Evolutionary conservation across 2,797 vertebrate genomes (phyloP).

Genomic region (Sebastes vulpes): DNA sequence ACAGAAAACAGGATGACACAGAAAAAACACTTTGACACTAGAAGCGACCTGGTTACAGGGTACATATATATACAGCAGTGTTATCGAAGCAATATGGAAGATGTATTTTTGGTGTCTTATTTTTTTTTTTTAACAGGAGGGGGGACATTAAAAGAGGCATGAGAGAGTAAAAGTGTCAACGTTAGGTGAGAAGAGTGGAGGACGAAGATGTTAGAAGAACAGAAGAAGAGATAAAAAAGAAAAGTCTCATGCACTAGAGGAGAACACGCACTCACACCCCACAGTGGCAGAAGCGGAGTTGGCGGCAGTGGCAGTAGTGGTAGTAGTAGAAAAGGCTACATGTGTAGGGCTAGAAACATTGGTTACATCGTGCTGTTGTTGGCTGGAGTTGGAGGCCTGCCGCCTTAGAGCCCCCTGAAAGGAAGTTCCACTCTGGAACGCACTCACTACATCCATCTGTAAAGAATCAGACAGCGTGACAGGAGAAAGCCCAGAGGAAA

Average conservation of each 20-base stretch:
- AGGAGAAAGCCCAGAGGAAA: slow-evolving; percentile 79
- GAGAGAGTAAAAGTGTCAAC: slow-evolving; percentile 89
- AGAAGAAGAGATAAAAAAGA: slow-evolving; percentile 61
- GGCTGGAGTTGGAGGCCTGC: slow-evolving; percentile 99
- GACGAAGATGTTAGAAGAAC: slow-evolving; percentile 93
- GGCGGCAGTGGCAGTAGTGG: slow-evolving; percentile 94
- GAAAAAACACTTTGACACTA: slow-evolving; percentile 88
- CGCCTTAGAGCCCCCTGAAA: slow-evolving; percentile 99
- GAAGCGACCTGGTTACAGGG: slow-evolving; percentile 85
- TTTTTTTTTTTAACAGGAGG: slow-evolving; percentile 73
- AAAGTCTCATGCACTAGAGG: slow-evolving; percentile 99
- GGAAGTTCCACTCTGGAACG: slow-evolving; percentile 99
- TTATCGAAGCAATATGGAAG: slow-evolving; percentile 85
- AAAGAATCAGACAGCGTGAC: slow-evolving; percentile 99
- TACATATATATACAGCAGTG: slow-evolving; percentile 81
- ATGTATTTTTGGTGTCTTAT: slow-evolving; percentile 61
- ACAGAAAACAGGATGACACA: slow-evolving; percentile 83
- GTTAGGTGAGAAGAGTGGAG: slow-evolving; percentile 89
- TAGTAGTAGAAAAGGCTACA: slow-evolving; percentile 98
- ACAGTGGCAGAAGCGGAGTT: slow-evolving; percentile 99
- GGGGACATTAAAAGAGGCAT: slow-evolving; percentile 92
- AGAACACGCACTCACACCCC: slow-evolving; percentile 99
- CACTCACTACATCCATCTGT: slow-evolving; percentile 99
- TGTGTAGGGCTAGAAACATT: slow-evolving; percentile 99
- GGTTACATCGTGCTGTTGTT: slow-evolving; percentile 99